Conservation (phyloP, 2,888 invertebrate genomes). For the Heterodera filipjevi region DNA sequence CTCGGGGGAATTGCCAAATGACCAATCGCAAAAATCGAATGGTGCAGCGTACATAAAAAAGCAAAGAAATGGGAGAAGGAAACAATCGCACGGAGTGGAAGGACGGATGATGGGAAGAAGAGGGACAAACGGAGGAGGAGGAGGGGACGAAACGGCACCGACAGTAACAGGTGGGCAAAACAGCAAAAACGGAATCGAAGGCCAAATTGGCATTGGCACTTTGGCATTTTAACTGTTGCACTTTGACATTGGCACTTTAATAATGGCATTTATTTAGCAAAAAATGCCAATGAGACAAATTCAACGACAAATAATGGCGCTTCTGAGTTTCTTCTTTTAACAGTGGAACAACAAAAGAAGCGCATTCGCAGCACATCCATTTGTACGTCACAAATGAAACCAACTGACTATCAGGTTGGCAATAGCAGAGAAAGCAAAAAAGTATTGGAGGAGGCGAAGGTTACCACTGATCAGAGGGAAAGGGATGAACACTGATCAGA, state of each 20-base stretch:
- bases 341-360: slow-evolving; percentile 2
- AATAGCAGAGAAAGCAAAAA: neutral
- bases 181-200: too few species aligned
- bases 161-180: too few species aligned
- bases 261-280: too few species aligned
- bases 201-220: too few species aligned
- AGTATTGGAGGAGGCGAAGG: neutral
- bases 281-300: neutral
- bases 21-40: neutral
- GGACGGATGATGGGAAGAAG: neutral
- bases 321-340: slow-evolving; percentile 1
- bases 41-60: neutral
- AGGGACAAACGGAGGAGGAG: neutral
- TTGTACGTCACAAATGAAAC: slow-evolving; percentile 16
- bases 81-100: neutral
- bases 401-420: slow-evolving; percentile 1
- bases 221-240: too few species aligned
- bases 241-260: neutral
- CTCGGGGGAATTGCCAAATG: neutral
- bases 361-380: slow-evolving; percentile 17
- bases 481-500: too few species aligned
- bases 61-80: neutral
- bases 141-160: neutral
- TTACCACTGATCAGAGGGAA: too few species aligned
- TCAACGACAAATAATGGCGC: neutral